Base-by-base conservation (phyloP, 2,113 vertebrate genomes). In the Mustela lutreola region DNA sequence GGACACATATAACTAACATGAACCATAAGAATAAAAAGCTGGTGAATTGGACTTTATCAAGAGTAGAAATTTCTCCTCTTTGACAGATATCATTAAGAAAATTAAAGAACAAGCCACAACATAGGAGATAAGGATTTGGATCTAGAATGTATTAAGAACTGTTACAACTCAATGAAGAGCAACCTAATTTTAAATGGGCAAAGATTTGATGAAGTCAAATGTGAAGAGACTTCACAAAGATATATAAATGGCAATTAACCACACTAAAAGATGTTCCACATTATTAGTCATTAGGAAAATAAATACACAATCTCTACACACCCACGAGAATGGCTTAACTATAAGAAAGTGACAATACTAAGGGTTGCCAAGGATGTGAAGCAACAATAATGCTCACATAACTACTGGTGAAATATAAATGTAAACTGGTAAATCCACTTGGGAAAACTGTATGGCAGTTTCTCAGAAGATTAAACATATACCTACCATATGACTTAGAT, bases 201-300 rank as follows among this genome's bases (percentile, higher is more conserved):
- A 67, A 58, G 39, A 60, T 60, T 9, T 94, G 84, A 88, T 42
- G 75, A 93, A 85, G 33, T 36, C 70, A 76, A 63, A 39, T 62
- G 16, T 76, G 31, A 58, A 88, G 62, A 88, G 7, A 71, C 5
- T 80, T 80, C 62, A 71, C 21, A 88, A 94, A 87, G 39, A 70
- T 45, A 65, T 10, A 88, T 22, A 63, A 94, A 48, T 36, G 58
- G 60, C 58, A 79, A 86, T 60, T 67, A 78, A 87, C 73, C 15
- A 56, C 28, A 67, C 33, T n/a, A 45, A 79, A 94, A 76, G 70
- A 93, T 39, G 33, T 11, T 84, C 56, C 76, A 53, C 42, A 85
- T 75, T 58, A 93, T 78, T 67, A 79, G 82, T 78, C 60, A 80
- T 80, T 18, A 94, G 21, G 39, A 88, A 94, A 94, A 80, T 45